phyloP scores from a whole-genome alignment of 2,797 vertebrate species.

The Tiaroga cobitis region DNA sequence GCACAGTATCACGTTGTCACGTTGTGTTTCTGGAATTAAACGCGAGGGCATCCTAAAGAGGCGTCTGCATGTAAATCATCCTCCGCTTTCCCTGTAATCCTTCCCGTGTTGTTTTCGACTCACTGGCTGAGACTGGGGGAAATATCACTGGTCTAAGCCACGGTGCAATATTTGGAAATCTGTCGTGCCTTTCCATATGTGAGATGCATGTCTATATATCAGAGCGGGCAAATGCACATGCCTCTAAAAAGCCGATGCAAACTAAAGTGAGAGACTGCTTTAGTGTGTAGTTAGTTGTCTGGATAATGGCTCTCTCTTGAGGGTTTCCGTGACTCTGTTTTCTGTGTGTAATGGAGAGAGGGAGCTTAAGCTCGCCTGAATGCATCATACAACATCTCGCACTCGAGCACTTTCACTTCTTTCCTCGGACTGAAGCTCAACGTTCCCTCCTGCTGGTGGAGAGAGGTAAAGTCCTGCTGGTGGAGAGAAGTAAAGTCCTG shows the following conservation, averaged over 20 bases:
- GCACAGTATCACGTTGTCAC: not conserved
- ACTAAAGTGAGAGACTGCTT: slow-evolving; percentile 23
- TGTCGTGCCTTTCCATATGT: not conserved
- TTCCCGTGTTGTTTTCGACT: slow-evolving; percentile 26
- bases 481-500: not conserved
- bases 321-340: slow-evolving; percentile 43
- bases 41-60: not conserved
- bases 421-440: slow-evolving; percentile 38
- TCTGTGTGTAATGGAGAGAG: slow-evolving; percentile 54
- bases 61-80: not conserved
- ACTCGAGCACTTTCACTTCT: slow-evolving; percentile 32
- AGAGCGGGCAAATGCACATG: not conserved
- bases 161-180: not conserved
- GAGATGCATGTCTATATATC: not conserved
- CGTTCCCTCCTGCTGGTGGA: slow-evolving; percentile 57
- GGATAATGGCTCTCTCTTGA: slow-evolving; percentile 57
- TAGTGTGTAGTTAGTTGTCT: slow-evolving; percentile 55
- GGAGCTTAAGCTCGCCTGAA: slow-evolving; percentile 52
- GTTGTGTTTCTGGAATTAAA: slow-evolving; percentile 32
- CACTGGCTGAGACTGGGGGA: not conserved
- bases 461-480: not conserved
- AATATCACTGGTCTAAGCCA: not conserved
- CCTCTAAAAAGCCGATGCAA: slow-evolving; percentile 26
- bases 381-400: slow-evolving; percentile 51
- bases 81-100: slow-evolving; percentile 29